A percentile compares a stretch with the other conserved stretches of the same genome.
Conservation (phyloP, 1,140 invertebrate species). For the Rhysida immarginata region DNA sequence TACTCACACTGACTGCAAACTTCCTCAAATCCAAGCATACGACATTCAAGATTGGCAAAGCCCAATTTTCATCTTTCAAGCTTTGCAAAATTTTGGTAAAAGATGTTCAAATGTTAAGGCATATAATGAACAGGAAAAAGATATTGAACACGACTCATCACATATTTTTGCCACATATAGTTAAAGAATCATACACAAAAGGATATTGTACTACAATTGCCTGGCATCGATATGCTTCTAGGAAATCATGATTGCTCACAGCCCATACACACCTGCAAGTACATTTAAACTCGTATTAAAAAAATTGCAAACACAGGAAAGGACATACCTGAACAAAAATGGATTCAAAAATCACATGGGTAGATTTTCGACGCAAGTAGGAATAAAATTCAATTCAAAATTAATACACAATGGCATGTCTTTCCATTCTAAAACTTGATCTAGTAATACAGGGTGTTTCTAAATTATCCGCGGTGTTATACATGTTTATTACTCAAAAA, state of each 20-base stretch:
- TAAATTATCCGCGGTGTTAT: no score
- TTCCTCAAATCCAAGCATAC: conserved; percentile 75
- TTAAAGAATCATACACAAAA: conserved; percentile 14
- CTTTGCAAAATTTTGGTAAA: background rate
- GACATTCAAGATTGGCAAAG: conserved; percentile 72
- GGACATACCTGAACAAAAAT: no score
- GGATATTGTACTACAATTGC: conserved; percentile 51
- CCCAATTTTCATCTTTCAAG: conserved; percentile 88
- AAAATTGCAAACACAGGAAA: no score
- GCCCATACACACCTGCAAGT: conserved; percentile 45
- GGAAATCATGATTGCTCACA: conserved; percentile 45
- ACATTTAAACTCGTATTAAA: no score
- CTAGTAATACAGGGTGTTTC: no score
- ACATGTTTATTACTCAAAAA: no score
- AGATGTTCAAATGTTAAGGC: background rate
- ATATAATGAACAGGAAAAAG: background rate
- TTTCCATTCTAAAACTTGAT: no score
- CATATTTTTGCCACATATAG: background rate
- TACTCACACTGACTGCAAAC: conserved; percentile 42
- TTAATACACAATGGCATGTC: no score
- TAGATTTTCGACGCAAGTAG: no score
- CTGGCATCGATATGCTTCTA: conserved; percentile 64
- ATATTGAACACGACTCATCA: background rate
- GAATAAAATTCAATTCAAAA: no score
- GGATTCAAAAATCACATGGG: no score